A percentile compares a stretch with the other conserved stretches of the same genome.
Evolutionary conservation across 2,113 vertebrate species (phyloP).

Genomic region (Oncorhynchus mykiss): DNA sequence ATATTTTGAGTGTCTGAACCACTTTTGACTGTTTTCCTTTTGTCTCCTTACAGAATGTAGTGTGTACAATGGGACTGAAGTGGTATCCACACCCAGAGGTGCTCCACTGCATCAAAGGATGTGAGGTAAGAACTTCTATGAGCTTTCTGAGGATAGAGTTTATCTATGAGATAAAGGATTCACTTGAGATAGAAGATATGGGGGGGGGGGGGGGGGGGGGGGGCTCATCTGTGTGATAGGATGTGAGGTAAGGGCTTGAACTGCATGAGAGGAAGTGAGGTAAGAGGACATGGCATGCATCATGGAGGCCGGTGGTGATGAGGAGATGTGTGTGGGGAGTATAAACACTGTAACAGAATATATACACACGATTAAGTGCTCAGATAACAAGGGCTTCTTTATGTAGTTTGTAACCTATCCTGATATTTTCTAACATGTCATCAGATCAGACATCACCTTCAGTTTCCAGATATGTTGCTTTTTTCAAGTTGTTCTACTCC

Average conservation of each 20-base stretch:
- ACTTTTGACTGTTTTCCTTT: slow-evolving; percentile 6
- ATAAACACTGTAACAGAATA: too few species aligned
- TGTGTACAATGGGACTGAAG: slow-evolving; percentile 91
- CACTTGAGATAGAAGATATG: too few species aligned
- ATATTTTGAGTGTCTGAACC: neutral
- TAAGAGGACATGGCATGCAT: too few species aligned
- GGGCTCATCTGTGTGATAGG: slow-evolving; percentile 68
- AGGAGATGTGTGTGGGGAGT: too few species aligned
- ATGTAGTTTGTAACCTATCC: neutral
- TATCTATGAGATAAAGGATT: neutral
- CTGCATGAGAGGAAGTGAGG: too few species aligned
- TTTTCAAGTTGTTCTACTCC: slow-evolving; percentile 20
- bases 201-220: neutral
- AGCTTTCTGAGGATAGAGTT: neutral
- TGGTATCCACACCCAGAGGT: slow-evolving; percentile 92
- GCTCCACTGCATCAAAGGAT: slow-evolving; percentile 95
- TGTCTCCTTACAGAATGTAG: slow-evolving; percentile 79
- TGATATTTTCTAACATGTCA: neutral
- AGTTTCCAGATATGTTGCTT: neutral
- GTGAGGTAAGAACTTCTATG: slow-evolving; percentile 69
- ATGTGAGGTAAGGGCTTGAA: slow-evolving; percentile 78
- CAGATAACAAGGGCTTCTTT: too few species aligned
- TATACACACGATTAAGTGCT: too few species aligned
- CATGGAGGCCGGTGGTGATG: too few species aligned
- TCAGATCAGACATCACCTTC: too few species aligned